These are phyloP conservation scores for Himalopsyche anomala DNA, from an alignment of 2,888 invertebrate species.

Conservation along the genomic window DNA sequence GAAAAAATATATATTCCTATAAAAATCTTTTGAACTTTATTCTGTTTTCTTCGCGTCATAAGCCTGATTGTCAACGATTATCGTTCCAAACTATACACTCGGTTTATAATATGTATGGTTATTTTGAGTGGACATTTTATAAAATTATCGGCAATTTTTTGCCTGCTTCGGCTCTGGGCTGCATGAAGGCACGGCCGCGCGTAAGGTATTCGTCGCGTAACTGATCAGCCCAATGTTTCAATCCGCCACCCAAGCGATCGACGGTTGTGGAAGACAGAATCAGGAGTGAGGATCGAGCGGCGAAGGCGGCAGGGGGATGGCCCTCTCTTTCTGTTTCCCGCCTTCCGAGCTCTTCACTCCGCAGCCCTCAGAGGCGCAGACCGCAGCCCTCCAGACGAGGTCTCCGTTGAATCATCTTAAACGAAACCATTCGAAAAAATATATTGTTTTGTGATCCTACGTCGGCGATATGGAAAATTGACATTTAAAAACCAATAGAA, in stretches of 20 bases:
- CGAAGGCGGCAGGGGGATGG: slow-evolving; percentile 33
- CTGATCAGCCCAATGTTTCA: slow-evolving; percentile 62
- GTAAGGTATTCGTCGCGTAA: slow-evolving; percentile 60
- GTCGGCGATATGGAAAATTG: not conserved
- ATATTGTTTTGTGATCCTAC: not conserved
- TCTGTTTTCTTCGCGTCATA: no score
- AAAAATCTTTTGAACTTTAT: no score
- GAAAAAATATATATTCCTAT: no score
- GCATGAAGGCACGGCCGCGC: slow-evolving; percentile 35
- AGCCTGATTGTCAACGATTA: no score
- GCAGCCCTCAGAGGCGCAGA: slow-evolving; percentile 3
- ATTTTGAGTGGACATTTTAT: not conserved
- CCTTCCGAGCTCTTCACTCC: slow-evolving; percentile 36
- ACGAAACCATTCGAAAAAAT: slow-evolving; percentile 4
- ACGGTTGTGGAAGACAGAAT: slow-evolving; percentile 4
- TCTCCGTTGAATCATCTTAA: slow-evolving; percentile 28
- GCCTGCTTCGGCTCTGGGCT: slow-evolving; percentile 46
- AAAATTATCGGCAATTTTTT: not conserved
- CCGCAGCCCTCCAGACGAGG: slow-evolving; percentile 42
- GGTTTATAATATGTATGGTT: no score
- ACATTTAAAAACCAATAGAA: not conserved
- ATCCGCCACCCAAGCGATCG: slow-evolving; percentile 53
- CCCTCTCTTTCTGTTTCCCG: slow-evolving; percentile 32
- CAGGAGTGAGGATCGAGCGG: slow-evolving; percentile 10
- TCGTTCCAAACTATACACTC: no score